Base-by-base conservation (phyloP, 2,797 vertebrate genomes). In the Iguana delicatissima region DNA sequence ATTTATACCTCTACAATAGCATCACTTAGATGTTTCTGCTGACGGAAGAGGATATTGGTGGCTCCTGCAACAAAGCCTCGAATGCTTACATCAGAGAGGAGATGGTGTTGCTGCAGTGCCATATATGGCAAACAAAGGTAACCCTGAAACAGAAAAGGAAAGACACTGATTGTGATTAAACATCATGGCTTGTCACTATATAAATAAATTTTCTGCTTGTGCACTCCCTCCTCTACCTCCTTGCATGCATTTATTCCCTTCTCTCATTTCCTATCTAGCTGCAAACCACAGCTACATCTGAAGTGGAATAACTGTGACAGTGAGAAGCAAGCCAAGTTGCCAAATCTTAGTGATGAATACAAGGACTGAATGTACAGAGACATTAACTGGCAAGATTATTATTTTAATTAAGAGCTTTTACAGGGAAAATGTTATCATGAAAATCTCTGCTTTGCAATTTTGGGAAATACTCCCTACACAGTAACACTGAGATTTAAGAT, bases 51-150 rank as follows among this genome's bases (percentile, higher is more conserved):
- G 96, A 99, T 98, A 94, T 99, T 99, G 95, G 99, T 99, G 0
- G 99, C 99, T 94, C 99, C 99, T 0, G 99, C 98, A 8, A 99
- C 98, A 62, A 99, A 99, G 93, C 99, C 99, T 0, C 99, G 98
- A 52, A 99, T 97, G 0, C 98, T 97, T 85, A 99, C 98, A 35
- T 99, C 99, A 0, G 98, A 99, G 76, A 99, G 98, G 69, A 99
- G 98, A 90, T 99, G 99, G 95, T 99, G 99, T 96, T 99, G 99
- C 97, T 99, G 99, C 95, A 99, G 96, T 0, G 99, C 99, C 99
- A 99, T 99, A 95, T 99, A 99, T 0, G 99, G 99, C 95, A 99
- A 96, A 84, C 99, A 99, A 90, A 99, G 97, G 96, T 99, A 99
- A 77, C 99, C 99, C 99, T 99, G 93, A 0, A 89, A 91, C 20